Evolutionary conservation across 2,888 invertebrate species (phyloP), one percentile per base, ranked within the genome.

Genomic region (Ochlodes sylvanus): DNA sequence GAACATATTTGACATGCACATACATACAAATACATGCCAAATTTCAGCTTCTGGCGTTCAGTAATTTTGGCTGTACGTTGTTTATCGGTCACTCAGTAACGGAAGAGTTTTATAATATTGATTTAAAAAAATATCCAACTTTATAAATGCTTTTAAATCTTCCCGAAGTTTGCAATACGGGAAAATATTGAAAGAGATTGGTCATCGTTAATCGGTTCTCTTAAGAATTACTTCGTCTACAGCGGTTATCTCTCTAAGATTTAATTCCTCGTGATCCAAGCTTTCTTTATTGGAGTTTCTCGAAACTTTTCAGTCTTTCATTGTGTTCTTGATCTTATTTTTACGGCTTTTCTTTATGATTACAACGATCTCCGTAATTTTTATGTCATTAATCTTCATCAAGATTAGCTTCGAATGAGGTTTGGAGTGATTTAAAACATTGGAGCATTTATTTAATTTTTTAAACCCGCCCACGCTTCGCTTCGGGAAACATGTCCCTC

Each of bases 251-350:
- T 60, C 50, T 67, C 38, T 15, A n/a, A 55, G 44, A 55, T 61
- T 61, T 67, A 61, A 67, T 67, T 67, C 67, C 60, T 67, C 44
- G 32, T 61, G 67, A 67, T 61, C 67, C 41, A 21, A 5, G 66
- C 41, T 41, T 52, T 47, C 61, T 44, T 67, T 67, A 67, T 61
- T 55, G 67, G 60, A 66, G 42, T 60, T 60, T 42, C 50, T 41
- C 15, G 42, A 10, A 60, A 52, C 32, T 66, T 66, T n/a, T 41
- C 21, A 27, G 66, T 54, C 54, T 60, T 66, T 63, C 42, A 61
- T 67, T 55, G 55, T 61, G 44, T 32, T 19, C 21, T 60, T 54
- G 66, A 44, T 66, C 44, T 54, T 60, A 55, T 34, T 67, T 60
- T 60, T 12, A 41, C 44, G 32, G 61, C 54, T 52, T 54, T 32